These are phyloP conservation scores for Cephus pygmeus DNA, from an alignment of 2,888 invertebrate species.

Conservation along the genomic window DNA sequence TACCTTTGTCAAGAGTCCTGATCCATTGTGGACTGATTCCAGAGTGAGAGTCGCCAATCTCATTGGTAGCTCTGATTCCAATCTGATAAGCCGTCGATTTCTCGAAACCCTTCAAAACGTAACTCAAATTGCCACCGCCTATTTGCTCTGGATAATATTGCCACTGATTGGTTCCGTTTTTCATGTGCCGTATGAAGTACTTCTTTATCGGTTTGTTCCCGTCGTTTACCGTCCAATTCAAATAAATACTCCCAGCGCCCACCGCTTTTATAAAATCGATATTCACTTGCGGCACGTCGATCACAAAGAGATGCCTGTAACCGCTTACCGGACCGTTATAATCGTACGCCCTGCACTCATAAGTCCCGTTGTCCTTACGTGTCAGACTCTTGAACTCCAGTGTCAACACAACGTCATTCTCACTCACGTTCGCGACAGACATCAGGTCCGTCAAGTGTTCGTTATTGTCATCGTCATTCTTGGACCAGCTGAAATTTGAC, in stretches of 20 bases:
- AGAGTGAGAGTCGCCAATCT: conserved; percentile 71
- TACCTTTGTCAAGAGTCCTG: conserved; percentile 72
- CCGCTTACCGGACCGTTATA: conserved; percentile 66
- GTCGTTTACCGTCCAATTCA: conserved; percentile 85
- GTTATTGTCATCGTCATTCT: conserved; percentile 66
- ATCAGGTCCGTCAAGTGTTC: conserved; percentile 61
- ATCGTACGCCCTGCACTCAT: conserved; percentile 63
- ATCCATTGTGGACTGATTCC: conserved; percentile 70
- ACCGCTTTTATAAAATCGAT: conserved; percentile 81
- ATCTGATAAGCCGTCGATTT: conserved; percentile 77
- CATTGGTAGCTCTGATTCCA: conserved; percentile 76
- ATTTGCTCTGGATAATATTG: conserved; percentile 72
- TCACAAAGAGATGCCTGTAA: conserved; percentile 70
- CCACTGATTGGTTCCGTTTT: conserved; percentile 70
- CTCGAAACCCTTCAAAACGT: conserved; percentile 75
- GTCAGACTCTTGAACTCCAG: conserved; percentile 71
- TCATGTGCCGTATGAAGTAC: conserved; percentile 71
- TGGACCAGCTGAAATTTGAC: conserved; percentile 70
- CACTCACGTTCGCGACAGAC: conserved; percentile 65
- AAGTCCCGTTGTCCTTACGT: conserved; percentile 81
- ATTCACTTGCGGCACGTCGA: conserved; percentile 77
- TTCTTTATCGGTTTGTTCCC: conserved; percentile 77
- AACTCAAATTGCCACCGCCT: conserved; percentile 74
- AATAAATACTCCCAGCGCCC: conserved; percentile 78
- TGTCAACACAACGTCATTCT: conserved; percentile 72